Evolutionary conservation across 2,797 vertebrate genomes (phyloP).

Genomic region (Pygocentrus nattereri): DNA sequence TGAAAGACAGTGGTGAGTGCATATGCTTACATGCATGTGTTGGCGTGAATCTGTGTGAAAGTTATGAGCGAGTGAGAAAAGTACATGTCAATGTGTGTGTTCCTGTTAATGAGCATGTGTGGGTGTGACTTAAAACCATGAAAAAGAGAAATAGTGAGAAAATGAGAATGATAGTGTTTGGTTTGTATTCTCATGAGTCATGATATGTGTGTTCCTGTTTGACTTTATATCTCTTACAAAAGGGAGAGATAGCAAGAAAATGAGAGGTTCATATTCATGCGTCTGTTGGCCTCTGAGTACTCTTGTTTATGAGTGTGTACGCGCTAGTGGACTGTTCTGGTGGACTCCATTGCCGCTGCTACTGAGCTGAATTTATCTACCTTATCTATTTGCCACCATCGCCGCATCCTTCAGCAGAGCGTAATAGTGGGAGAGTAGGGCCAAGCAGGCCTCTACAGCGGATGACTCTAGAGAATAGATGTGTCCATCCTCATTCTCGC

Average conservation of each 20-base stretch:
- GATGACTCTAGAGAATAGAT: constrained; percentile 20
- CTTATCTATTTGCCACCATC: constrained; percentile 43
- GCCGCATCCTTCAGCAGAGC: constrained; percentile 42
- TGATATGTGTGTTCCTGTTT: not conserved
- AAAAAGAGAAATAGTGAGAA: not conserved
- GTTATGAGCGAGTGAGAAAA: not conserved
- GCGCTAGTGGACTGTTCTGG: constrained; percentile 13
- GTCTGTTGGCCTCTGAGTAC: not conserved
- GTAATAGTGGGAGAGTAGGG: constrained; percentile 37
- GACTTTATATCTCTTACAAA: not conserved
- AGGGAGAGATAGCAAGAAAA: too few relatives aligned
- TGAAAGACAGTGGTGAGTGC: constrained; percentile 20
- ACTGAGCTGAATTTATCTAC: constrained; percentile 51
- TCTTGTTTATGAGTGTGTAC: not conserved
- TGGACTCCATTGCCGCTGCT: constrained; percentile 29
- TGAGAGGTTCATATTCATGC: not conserved
- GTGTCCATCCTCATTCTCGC: constrained; percentile 16
- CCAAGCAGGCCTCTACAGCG: constrained; percentile 19
- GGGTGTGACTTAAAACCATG: too few relatives aligned
- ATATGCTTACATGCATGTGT: constrained; percentile 2
- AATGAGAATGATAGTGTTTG: not conserved
- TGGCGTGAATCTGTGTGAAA: not conserved
- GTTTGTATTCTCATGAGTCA: too few relatives aligned
- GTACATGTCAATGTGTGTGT: not conserved
- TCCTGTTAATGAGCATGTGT: too few relatives aligned